Evolutionary conservation across 2,888 invertebrate species (phyloP).

Genomic region (Strigamia transsilvanica): DNA sequence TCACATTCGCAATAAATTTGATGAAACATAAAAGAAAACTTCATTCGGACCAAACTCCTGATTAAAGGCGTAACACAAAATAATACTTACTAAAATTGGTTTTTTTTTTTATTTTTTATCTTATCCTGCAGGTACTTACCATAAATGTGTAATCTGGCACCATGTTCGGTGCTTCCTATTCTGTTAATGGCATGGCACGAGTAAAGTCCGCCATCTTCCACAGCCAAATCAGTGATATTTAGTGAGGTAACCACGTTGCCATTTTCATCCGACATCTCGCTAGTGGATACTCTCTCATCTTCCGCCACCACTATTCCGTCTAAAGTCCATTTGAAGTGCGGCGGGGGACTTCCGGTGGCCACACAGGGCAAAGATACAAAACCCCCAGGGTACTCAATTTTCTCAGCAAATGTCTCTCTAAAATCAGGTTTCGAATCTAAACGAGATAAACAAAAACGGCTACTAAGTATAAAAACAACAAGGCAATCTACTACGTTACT

Average conservation of each 20-base stretch:
- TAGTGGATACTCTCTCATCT: conserved; percentile 26
- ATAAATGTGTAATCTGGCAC: conserved; percentile 48
- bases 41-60: neutral
- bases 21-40: neutral
- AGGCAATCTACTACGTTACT: too few species aligned
- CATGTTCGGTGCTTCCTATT: conserved; percentile 36
- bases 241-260: conserved; percentile 53
- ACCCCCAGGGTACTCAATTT: conserved; percentile 55
- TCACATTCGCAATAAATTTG: neutral
- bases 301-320: conserved; percentile 54
- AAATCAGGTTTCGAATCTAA: conserved; percentile 53
- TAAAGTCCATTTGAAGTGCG: conserved; percentile 58
- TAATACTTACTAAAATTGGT: conserved; percentile 26
- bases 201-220: conserved; percentile 53
- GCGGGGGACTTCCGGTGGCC: conserved; percentile 57
- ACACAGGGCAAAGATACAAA: conserved; percentile 57
- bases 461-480: neutral
- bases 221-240: conserved; percentile 39
- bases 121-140: conserved; percentile 10
- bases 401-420: conserved; percentile 48
- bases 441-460: neutral
- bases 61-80: neutral
- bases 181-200: conserved; percentile 51
- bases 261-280: conserved; percentile 50
- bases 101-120: too few species aligned